These are phyloP conservation scores for Aptenodytes forsteri DNA, from an alignment of 2,113 vertebrate species.

Conservation along the genomic window DNA sequence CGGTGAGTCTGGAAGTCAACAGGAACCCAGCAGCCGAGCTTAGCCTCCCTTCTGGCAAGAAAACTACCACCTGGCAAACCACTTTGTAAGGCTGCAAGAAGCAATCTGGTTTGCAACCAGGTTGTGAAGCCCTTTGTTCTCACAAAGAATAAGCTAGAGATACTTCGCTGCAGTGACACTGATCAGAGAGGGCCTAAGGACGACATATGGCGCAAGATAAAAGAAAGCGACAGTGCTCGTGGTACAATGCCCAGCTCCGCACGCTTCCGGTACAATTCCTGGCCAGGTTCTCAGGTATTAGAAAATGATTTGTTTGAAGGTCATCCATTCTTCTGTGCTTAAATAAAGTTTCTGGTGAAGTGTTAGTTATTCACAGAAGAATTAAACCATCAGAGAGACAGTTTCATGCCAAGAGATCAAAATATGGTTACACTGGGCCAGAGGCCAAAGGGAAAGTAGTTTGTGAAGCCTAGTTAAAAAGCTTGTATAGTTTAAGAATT, in stretches of 20 bases:
- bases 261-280: background rate
- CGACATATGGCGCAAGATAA: background rate
- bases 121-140: background rate
- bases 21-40: background rate
- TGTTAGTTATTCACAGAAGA: conserved; percentile 1
- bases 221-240: background rate
- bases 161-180: background rate
- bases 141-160: background rate
- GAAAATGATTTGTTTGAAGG: background rate
- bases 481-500: background rate
- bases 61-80: background rate
- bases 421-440: background rate
- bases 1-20: conserved; percentile 1
- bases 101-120: background rate
- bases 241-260: background rate
- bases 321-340: conserved; percentile 16
- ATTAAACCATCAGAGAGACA: background rate
- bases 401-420: background rate
- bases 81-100: background rate
- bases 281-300: background rate
- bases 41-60: background rate
- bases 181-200: background rate
- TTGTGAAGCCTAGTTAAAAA: background rate
- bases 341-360: background rate
- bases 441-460: background rate